Conservation (phyloP, 2,797 vertebrate species). For the Hemibagrus guttatus region DNA sequence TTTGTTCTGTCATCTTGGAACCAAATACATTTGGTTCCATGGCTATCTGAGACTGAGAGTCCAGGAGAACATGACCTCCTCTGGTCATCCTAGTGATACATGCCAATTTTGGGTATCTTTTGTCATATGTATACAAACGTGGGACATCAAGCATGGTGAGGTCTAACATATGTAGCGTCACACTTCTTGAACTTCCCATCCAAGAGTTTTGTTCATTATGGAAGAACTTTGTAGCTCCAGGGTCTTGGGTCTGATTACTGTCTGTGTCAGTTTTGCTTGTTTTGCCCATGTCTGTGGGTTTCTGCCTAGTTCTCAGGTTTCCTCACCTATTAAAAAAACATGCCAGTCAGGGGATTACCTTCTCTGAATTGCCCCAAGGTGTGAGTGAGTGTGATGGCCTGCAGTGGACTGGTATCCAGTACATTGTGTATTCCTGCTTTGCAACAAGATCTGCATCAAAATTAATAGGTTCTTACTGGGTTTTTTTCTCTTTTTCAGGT, state of each 20-base stretch:
- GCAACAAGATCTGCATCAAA: not conserved
- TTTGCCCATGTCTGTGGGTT: not conserved
- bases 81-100: not conserved
- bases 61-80: not conserved
- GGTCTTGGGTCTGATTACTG: not conserved
- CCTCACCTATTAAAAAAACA: not conserved
- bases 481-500: conserved; percentile 68
- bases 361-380: not conserved
- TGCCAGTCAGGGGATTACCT: not conserved
- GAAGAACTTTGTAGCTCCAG: not conserved
- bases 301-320: not conserved
- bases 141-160: not conserved
- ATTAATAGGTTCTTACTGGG: not conserved
- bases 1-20: not conserved
- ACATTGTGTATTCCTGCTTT: not conserved
- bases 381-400: not conserved
- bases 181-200: not conserved
- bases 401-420: not conserved
- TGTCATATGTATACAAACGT: not conserved
- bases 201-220: too few relatives aligned
- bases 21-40: not conserved
- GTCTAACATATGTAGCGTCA: not conserved
- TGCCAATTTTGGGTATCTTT: not conserved
- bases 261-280: not conserved
- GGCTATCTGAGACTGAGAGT: not conserved